A percentile compares a stretch with the other conserved stretches of the same genome.
Evolutionary conservation across 2,888 invertebrate genomes (phyloP).

Genomic region (Mesochorus sp.): DNA sequence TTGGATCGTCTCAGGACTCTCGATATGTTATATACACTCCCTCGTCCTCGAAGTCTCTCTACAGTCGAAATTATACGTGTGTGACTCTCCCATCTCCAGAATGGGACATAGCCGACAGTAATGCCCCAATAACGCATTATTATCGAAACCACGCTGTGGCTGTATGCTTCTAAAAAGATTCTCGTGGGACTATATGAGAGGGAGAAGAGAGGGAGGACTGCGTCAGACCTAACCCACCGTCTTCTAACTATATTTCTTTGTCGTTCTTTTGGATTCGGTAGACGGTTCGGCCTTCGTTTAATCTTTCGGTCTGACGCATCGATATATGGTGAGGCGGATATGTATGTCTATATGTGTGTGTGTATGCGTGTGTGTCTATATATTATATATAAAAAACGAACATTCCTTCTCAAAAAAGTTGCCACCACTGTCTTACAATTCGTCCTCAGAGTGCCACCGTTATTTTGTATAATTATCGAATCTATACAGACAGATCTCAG

Average conservation of each 20-base stretch:
- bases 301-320: constrained; percentile 1
- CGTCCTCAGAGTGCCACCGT: too few species aligned
- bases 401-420: too few species aligned
- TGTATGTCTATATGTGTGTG: too few species aligned
- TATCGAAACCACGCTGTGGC: constrained; percentile 24
- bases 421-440: too few species aligned
- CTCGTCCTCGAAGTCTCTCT: constrained; percentile 31
- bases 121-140: constrained; percentile 52
- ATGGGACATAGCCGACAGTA: constrained; percentile 52
- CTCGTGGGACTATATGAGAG: background rate
- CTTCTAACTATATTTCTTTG: background rate
- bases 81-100: constrained; percentile 27
- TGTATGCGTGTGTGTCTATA: too few species aligned
- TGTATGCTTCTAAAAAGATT: constrained; percentile 1
- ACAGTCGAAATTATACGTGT: constrained; percentile 1
- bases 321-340: background rate
- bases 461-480: too few species aligned
- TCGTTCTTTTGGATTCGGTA: background rate
- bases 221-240: background rate
- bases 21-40: constrained; percentile 14
- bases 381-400: too few species aligned
- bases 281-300: constrained; percentile 29
- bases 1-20: constrained; percentile 26
- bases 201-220: background rate
- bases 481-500: too few species aligned